These are phyloP conservation scores for Actenoides hombroni DNA, from an alignment of 2,113 vertebrate genomes.

Conservation along the genomic window DNA sequence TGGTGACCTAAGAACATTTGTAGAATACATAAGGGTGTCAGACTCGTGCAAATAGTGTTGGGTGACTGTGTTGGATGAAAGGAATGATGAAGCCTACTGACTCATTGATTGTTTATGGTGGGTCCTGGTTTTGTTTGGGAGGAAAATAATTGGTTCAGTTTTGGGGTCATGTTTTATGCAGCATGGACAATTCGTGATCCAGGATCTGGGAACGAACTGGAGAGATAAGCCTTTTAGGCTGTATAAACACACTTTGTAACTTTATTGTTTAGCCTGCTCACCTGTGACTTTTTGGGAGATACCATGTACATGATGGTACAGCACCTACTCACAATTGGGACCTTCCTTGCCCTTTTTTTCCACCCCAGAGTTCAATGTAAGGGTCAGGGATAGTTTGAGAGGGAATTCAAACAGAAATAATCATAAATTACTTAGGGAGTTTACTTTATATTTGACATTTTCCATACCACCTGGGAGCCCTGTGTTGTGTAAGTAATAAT, in stretches of 20 bases:
- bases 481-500: not conserved
- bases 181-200: too few species aligned
- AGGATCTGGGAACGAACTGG: not conserved
- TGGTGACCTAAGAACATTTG: not conserved
- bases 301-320: fast-evolving
- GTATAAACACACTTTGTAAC: not conserved
- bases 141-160: not conserved
- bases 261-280: not conserved
- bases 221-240: not conserved
- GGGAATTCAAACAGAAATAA: not conserved
- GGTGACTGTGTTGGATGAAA: not conserved
- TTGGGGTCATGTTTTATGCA: not conserved
- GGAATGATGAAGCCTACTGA: not conserved
- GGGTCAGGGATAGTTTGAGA: not conserved
- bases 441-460: not conserved
- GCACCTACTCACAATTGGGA: not conserved
- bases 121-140: not conserved
- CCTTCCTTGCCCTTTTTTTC: not conserved
- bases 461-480: not conserved
- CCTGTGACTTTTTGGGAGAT: not conserved
- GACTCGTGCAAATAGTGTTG: not conserved
- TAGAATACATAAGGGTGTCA: not conserved
- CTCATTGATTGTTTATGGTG: not conserved
- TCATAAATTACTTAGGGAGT: not conserved
- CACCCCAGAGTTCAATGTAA: not conserved